Conservation (phyloP, 1,140 invertebrate species). For the Pissodes strobi region DNA sequence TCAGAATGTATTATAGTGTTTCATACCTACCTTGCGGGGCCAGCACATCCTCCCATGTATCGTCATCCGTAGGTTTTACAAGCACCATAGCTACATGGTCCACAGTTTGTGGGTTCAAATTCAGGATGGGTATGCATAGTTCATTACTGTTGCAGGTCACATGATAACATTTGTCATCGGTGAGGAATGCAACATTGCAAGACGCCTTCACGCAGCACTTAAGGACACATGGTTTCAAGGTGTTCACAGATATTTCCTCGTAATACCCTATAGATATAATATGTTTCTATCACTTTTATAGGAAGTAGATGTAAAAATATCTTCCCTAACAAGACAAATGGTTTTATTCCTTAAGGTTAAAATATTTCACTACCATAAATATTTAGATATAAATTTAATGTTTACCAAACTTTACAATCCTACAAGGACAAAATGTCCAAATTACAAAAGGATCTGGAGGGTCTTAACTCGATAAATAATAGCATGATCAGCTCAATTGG, state of each 20-base stretch:
- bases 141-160: slow-evolving; percentile 72
- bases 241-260: slow-evolving; percentile 61
- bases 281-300: neutral
- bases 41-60: slow-evolving; percentile 62
- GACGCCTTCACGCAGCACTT: slow-evolving; percentile 69
- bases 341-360: neutral
- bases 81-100: slow-evolving; percentile 75
- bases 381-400: no score
- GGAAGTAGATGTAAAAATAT: no score
- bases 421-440: no score
- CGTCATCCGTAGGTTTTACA: slow-evolving; percentile 68
- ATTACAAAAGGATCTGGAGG: no score
- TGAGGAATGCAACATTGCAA: slow-evolving; percentile 82
- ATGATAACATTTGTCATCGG: slow-evolving; percentile 75
- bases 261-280: slow-evolving; percentile 58
- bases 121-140: slow-evolving; percentile 68
- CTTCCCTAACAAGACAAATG: neutral
- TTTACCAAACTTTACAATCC: no score
- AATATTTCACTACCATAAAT: slow-evolving; percentile 6
- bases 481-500: no score
- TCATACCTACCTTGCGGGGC: slow-evolving; percentile 38
- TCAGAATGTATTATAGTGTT: neutral
- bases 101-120: slow-evolving; percentile 60
- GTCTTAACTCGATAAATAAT: no score
- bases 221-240: slow-evolving; percentile 68